Evolutionary conservation across 2,797 vertebrate species (phyloP).

Genomic region (Acanthurus leucopareius): DNA sequence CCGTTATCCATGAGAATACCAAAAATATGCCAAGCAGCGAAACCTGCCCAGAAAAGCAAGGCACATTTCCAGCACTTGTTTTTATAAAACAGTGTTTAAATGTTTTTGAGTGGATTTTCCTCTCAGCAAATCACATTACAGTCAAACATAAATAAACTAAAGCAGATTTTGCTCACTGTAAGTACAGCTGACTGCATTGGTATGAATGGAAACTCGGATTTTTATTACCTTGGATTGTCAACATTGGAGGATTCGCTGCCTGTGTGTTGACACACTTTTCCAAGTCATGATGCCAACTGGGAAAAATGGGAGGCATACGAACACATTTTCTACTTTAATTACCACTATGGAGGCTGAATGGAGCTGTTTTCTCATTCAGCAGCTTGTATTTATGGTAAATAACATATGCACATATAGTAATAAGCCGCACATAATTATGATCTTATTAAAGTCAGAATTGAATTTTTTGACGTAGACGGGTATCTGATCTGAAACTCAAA

Average conservation of each 20-base stretch:
- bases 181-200: slow-evolving; percentile 71
- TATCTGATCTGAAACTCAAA: slow-evolving; percentile 46
- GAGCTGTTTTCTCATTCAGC: slow-evolving; percentile 57
- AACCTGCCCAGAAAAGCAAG: slow-evolving; percentile 66
- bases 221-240: slow-evolving; percentile 77
- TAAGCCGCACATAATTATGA: slow-evolving; percentile 26
- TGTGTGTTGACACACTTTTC: slow-evolving; percentile 77
- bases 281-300: slow-evolving; percentile 72
- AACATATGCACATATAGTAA: slow-evolving; percentile 42
- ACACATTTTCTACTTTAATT: slow-evolving; percentile 74
- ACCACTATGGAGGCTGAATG: slow-evolving; percentile 66
- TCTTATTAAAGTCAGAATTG: slow-evolving; percentile 46
- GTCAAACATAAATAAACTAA: slow-evolving; percentile 72
- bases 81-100: slow-evolving; percentile 59
- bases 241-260: slow-evolving; percentile 69
- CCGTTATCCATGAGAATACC: slow-evolving; percentile 61
- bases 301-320: slow-evolving; percentile 62
- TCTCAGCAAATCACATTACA: slow-evolving; percentile 71
- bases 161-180: slow-evolving; percentile 70
- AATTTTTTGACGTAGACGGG: slow-evolving; percentile 21
- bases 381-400: slow-evolving; percentile 70
- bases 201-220: slow-evolving; percentile 66
- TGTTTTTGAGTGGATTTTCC: slow-evolving; percentile 73
- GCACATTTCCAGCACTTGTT: slow-evolving; percentile 56
- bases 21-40: slow-evolving; percentile 62